Conservation (phyloP, 2,797 vertebrate genomes). For the Serranus cabrilla region DNA sequence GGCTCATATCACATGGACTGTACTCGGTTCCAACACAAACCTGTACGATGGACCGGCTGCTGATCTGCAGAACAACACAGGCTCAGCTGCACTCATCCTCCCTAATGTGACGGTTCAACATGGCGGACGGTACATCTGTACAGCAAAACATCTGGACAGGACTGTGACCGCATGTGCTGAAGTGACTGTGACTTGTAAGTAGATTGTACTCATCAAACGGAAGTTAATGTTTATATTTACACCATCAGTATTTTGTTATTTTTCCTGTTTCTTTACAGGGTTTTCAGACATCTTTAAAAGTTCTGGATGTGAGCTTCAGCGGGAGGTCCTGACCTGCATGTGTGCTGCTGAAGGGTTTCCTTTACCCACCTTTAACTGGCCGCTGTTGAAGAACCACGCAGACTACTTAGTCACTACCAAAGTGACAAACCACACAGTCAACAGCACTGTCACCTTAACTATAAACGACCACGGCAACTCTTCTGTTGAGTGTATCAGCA, state of each 20-base stretch:
- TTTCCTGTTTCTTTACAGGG: conserved; percentile 20
- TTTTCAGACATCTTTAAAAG: conserved; percentile 21
- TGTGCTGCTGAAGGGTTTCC: conserved; percentile 59
- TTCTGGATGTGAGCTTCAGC: conserved; percentile 45
- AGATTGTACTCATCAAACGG: neutral
- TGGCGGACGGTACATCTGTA: conserved; percentile 66
- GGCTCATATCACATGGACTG: conserved; percentile 40
- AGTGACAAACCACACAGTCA: conserved; percentile 21
- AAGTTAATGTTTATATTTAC: neutral
- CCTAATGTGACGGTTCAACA: conserved; percentile 26
- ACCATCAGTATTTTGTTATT: neutral
- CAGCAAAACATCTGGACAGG: conserved; percentile 1
- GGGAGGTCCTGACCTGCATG: conserved; percentile 52
- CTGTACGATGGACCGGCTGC: neutral
- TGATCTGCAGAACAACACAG: neutral
- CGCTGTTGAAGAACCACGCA: conserved; percentile 26
- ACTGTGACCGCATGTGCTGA: neutral
- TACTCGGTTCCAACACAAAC: neutral
- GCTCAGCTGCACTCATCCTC: conserved; percentile 36
- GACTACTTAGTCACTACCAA: conserved; percentile 33
- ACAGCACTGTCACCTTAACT: conserved; percentile 39
- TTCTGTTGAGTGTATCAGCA: conserved; percentile 49
- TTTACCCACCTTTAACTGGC: conserved; percentile 62
- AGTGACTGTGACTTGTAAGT: conserved; percentile 67
- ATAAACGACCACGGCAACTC: neutral